Conservation (phyloP, 2,888 invertebrate genomes). For the Lydus trimaculatus region DNA sequence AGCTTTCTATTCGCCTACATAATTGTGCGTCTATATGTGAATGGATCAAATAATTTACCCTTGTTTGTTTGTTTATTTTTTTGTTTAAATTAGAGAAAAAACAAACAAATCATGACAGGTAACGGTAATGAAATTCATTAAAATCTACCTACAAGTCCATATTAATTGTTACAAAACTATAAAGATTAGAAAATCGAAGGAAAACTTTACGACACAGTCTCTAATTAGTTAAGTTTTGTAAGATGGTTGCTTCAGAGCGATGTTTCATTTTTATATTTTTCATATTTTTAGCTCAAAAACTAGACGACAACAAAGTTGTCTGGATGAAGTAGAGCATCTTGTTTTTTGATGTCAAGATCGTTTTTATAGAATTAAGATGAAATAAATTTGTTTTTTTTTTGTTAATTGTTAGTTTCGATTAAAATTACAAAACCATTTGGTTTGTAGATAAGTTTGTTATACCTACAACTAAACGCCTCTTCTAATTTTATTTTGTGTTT, state of each 20-base stretch:
- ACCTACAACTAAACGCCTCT: conserved; percentile 10
- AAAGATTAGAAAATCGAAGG: not conserved
- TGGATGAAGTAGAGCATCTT: not conserved
- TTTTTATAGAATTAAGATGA: not conserved
- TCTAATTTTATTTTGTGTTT: conserved; percentile 2
- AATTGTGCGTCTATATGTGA: conserved; percentile 8
- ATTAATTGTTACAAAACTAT: not conserved
- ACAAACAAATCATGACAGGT: not conserved
- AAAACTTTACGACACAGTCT: not conserved
- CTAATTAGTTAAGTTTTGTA: not conserved
- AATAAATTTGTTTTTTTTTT: not conserved
- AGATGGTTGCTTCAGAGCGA: no score
- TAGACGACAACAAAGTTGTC: not conserved
- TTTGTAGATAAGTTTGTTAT: not conserved
- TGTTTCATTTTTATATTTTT: no score
- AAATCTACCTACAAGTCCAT: not conserved
- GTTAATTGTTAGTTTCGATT: not conserved
- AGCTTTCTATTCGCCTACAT: conserved; percentile 33
- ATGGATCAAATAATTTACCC: conserved; percentile 20
- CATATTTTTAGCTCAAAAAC: not conserved
- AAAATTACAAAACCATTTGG: conserved; percentile 4
- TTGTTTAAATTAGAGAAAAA: not conserved
- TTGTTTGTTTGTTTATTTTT: no score
- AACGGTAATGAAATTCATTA: not conserved
- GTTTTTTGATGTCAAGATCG: conserved; percentile 6